phyloP scores from a whole-genome alignment of 37 sponge, comb jelly and placozoan genomes.

The Aplysina aerophoba region DNA sequence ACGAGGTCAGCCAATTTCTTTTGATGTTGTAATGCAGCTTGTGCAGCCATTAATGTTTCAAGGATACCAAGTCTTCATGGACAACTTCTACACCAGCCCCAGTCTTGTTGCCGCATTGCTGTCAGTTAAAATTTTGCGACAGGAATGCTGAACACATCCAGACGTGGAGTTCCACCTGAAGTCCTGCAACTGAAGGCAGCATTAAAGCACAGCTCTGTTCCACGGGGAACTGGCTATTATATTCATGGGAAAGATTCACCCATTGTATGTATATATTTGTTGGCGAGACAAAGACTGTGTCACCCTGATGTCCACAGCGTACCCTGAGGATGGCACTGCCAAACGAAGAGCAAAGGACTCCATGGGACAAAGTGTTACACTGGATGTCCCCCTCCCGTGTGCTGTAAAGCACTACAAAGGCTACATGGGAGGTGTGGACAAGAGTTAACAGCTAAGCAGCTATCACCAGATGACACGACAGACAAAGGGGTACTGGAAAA shows the following conservation, averaged over 20 bases:
- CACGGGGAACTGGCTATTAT: background rate
- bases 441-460: too few species aligned
- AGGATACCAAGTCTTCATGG: too few species aligned
- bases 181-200: background rate
- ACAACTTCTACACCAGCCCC: background rate
- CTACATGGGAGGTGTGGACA: too few species aligned
- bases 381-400: too few species aligned
- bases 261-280: background rate
- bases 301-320: background rate
- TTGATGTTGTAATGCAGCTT: conserved; percentile 11
- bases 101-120: background rate
- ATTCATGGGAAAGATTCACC: background rate
- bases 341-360: too few species aligned
- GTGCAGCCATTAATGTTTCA: background rate
- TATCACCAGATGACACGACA: too few species aligned
- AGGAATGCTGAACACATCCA: background rate
- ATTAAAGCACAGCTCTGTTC: background rate
- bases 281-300: background rate
- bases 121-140: background rate
- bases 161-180: background rate
- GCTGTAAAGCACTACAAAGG: too few species aligned
- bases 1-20: background rate
- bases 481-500: too few species aligned
- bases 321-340: too few species aligned
- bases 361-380: too few species aligned